Percentiles rank a stretch among this genome's conserved stretches.
These are phyloP conservation scores for Leptopilina drosophilae DNA, from an alignment of 2,888 invertebrate species.

Conservation along the genomic window DNA sequence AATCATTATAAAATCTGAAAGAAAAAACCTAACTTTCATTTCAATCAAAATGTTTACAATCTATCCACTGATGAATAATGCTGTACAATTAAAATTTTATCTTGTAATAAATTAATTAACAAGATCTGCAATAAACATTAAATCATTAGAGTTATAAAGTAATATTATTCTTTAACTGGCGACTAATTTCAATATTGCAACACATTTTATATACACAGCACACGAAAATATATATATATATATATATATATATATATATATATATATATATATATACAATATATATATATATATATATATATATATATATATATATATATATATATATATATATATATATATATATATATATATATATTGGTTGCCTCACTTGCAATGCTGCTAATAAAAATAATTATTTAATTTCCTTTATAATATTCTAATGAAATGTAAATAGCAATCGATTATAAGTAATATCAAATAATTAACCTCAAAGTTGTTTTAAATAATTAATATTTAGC, in stretches of 20 bases:
- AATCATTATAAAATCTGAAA: no score
- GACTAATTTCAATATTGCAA: conserved; percentile 8
- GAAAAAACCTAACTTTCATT: no score
- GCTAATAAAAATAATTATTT: background rate
- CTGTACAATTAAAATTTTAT: background rate
- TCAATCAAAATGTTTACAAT: no score
- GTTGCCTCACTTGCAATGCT: background rate
- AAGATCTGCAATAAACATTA: conserved; percentile 2
- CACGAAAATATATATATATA: background rate
- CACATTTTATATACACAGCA: background rate
- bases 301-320: background rate
- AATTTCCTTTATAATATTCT: background rate
- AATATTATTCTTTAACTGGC: background rate
- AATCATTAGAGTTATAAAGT: background rate
- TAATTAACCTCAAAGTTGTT: background rate
- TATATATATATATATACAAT: background rate
- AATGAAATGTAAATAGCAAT: background rate
- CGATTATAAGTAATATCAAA: background rate
- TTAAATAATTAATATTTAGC: background rate
- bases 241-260: background rate
- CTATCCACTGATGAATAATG: no score
- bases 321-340: no score
- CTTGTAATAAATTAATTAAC: conserved; percentile 12
- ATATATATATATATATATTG: background rate
- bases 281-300: background rate